Base-by-base conservation (phyloP, 2,113 vertebrate genomes). In the Nothocercus nigrocapillus region DNA sequence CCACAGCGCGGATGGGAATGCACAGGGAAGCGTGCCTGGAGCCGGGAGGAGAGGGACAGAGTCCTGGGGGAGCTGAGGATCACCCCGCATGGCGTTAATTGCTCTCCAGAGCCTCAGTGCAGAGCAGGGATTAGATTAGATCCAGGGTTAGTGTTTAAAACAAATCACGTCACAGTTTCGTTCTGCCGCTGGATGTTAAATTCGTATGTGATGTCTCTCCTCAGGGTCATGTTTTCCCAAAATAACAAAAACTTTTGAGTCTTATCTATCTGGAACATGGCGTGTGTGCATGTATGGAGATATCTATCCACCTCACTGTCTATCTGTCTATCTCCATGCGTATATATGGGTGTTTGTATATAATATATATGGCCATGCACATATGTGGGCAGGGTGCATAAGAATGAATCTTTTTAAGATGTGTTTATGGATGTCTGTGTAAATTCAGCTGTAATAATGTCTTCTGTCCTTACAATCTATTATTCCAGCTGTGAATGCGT, bases 161-260 rank as follows among this genome's bases (percentile, higher is more conserved):
- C n/a, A 62, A 88, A 84, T 51, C 1, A 0, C 34, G 25, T 87
- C 79, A 92, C 2, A 7, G 91, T 91, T 95, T 95, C 53, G 24
- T 94, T 96, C 94, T 97, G 10, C 89, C 79, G 69, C 77, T 87
- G 80, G 85, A 92, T 90, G 85, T 93, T 90, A 95, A 93, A 63
- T 90, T 90, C 86, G 73, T 1, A 3, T 3, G 3, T 79, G 90
- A 49, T 90, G 74, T 76, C 86, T 79, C 83, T 93, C 70, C 81
- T 93, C 74, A 17, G 80, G 86, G 88, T 88, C 88, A 6, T 82
- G 92, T 94, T 90, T 86, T 95, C 88, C 85, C 83, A 79, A 92
- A 95, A 74, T 80, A 92, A 62, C 85, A 89, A 70, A 87, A 96
- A 94, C 77, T 96, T 95, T 45, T 78, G 77, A 68, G 61, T 88